These are phyloP conservation scores for Anthoptus insignis DNA, from an alignment of 2,888 invertebrate species.

Conservation along the genomic window DNA sequence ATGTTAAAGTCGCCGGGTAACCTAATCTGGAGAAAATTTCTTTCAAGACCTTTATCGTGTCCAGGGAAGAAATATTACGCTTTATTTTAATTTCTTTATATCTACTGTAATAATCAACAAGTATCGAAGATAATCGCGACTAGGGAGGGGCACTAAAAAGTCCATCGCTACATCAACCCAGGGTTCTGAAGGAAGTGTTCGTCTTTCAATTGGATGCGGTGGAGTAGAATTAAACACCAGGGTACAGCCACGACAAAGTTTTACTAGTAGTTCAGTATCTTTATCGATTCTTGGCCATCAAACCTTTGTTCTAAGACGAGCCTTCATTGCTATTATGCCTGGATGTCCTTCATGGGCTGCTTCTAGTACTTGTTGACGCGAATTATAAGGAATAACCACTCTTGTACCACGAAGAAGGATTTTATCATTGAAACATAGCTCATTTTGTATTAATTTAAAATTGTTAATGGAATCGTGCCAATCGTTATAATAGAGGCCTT, in stretches of 20 bases:
- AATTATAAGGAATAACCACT: constrained; percentile 45
- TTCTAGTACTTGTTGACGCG: constrained; percentile 41
- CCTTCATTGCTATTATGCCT: constrained; percentile 47
- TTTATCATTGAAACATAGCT: constrained; percentile 5
- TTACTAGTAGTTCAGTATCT: constrained; percentile 43
- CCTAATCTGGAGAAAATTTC: constrained; percentile 41
- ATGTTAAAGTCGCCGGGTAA: constrained; percentile 37
- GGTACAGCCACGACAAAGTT: constrained; percentile 45
- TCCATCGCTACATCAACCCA: constrained; percentile 51
- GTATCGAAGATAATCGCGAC: constrained; percentile 20
- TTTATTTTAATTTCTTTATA: constrained; percentile 40
- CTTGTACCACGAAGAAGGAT: not conserved
- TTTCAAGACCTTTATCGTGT: constrained; percentile 31
- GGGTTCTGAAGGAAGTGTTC: constrained; percentile 39
- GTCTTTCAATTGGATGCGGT: constrained; percentile 32
- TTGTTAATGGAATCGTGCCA: not conserved
- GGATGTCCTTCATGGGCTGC: constrained; percentile 58
- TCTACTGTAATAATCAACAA: constrained; percentile 38
- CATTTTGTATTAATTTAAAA: constrained; percentile 4
- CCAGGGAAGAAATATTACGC: not conserved
- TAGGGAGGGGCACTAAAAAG: constrained; percentile 45
- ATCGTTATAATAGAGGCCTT: not conserved
- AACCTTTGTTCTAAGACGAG: constrained; percentile 58
- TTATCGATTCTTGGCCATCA: constrained; percentile 62
- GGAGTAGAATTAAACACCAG: constrained; percentile 36